Base-by-base conservation (phyloP, 2,888 invertebrate genomes). In the Frankliniella fusca region DNA sequence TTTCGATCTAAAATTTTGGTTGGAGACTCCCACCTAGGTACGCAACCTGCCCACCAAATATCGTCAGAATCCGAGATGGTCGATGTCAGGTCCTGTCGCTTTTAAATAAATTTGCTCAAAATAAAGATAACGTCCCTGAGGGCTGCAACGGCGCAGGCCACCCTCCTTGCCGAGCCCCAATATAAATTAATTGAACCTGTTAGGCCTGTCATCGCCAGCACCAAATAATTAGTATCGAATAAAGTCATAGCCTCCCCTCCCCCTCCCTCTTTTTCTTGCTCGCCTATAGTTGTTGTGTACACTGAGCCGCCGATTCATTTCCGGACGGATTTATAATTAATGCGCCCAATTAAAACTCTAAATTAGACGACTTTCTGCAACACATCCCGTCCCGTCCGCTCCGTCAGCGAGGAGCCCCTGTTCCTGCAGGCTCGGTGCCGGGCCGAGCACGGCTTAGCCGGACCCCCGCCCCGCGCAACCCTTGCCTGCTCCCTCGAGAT, bases 171-270 rank as follows among this genome's bases (percentile, higher is more conserved):
- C 50, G 50, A 15, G 54, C 12, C 18, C 54, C 54, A 61, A 18
- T 61, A 38, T 38, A 38, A 61, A 61, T 61, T 18, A 61, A 61
- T 61, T 61, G 61, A 61, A 61, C 20, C 61, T 61, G 61, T 61
- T 61, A 61, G 61, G 7, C 61, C 61, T 61, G 61, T 61, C 61
- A 61, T 18, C 61, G 61, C 20, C 61, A 61, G 20, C 61, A 18
- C 54, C 54, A n/a, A 61, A 61, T 61, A 61, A 61, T 61, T 61
- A 61, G 61, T 61, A 61, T 61, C 61, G 61, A 61, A 61, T 61
- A 61, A 18, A 61, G 61, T 61, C 20, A 61, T 61, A 61, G 61
- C 20, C 61, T 7, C 15, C 38, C 61, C 54, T 54, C 54, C 8
- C 18, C 8, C 54, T 54, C 54, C 18, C 54, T 54, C 54, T 18